phyloP scores from a whole-genome alignment of 2,888 invertebrate species.

The Chymomyza fuscimana region DNA sequence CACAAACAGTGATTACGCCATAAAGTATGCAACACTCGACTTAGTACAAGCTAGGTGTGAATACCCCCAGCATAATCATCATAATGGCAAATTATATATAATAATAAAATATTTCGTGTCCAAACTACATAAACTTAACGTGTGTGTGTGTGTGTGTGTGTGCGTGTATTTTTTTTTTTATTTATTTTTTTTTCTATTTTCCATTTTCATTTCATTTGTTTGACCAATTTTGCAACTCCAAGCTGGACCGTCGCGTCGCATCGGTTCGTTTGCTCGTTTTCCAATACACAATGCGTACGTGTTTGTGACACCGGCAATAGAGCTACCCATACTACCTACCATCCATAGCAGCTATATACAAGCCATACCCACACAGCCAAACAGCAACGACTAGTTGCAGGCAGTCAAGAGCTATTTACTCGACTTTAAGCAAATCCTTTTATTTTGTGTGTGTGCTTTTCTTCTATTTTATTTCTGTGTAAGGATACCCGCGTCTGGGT shows the following conservation, averaged over 20 bases:
- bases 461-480: not conserved
- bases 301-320: conserved; percentile 34
- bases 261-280: conserved; percentile 14
- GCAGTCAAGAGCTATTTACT: conserved; percentile 13
- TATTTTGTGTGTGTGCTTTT: conserved; percentile 1
- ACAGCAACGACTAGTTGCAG: not conserved
- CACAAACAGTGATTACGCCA: conserved; percentile 54
- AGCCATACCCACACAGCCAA: not conserved
- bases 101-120: conserved; percentile 75
- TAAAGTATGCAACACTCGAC: conserved; percentile 65
- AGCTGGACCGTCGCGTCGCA: conserved; percentile 5
- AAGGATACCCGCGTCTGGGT: not conserved
- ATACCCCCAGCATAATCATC: conserved; percentile 67
- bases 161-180: too few relatives aligned
- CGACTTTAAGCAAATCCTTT: conserved; percentile 51
- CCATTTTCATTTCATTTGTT: not conserved
- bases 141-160: too few relatives aligned
- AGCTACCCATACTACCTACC: not conserved
- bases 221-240: conserved; percentile 6
- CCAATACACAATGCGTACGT: conserved; percentile 52
- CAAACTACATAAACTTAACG: conserved; percentile 59
- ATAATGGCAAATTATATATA: conserved; percentile 75
- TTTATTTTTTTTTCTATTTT: not conserved
- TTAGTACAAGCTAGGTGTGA: conserved; percentile 3
- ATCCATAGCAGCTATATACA: not conserved